Percentiles rank a stretch among this genome's conserved stretches.
Conservation (phyloP, 2,113 vertebrate species). For the Aegotheles bennettii region DNA sequence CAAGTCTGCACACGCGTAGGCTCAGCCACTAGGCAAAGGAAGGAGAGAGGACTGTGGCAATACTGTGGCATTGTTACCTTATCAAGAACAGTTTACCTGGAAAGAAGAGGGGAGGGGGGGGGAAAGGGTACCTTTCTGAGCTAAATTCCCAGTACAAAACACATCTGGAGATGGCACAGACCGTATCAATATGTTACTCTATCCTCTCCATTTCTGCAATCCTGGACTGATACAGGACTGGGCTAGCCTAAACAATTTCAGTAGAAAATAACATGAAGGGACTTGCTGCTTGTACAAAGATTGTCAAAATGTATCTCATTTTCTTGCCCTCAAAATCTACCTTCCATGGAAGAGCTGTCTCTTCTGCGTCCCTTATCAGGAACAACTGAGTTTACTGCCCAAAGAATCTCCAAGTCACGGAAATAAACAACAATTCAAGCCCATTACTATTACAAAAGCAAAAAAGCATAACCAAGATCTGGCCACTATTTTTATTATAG, state of each 20-base stretch:
- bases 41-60: neutral
- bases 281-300: neutral
- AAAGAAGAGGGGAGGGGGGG: rapidly evolving
- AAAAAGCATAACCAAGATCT: neutral
- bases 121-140: neutral
- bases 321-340: neutral
- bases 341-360: neutral
- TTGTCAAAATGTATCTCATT: neutral
- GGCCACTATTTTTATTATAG: neutral
- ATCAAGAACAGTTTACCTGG: neutral
- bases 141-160: neutral
- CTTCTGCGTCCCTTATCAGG: neutral
- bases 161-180: neutral
- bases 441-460: neutral
- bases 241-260: neutral
- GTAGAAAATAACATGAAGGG: neutral
- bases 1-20: neutral
- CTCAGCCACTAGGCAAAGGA: neutral
- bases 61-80: neutral
- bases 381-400: neutral
- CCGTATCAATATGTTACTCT: neutral
- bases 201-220: neutral
- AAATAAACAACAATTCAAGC: neutral
- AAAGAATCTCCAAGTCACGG: neutral
- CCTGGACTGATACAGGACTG: neutral